Percentiles rank a stretch among this genome's conserved stretches.
Conservation (phyloP, 2,888 invertebrate genomes). For the Bembecia ichneumoniformis region DNA sequence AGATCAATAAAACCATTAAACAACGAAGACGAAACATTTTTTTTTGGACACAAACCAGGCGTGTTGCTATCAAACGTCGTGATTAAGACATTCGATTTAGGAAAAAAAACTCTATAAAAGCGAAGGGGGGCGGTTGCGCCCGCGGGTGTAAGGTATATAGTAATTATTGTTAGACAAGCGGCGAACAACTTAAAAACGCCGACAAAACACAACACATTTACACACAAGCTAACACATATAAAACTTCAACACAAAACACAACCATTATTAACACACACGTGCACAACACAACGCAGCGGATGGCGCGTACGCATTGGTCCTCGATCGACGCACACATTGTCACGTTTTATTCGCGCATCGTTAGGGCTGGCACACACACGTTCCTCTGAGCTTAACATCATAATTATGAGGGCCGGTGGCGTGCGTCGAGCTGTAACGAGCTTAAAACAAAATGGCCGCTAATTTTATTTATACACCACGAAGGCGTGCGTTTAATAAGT, state of each 20-base stretch:
- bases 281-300: constrained; percentile 17
- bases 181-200: constrained; percentile 59
- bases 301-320: constrained; percentile 13
- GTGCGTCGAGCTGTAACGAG: constrained; percentile 69
- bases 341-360: constrained; percentile 37
- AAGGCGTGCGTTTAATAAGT: constrained; percentile 48
- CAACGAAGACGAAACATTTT: constrained; percentile 9
- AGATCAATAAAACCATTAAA: constrained; percentile 16
- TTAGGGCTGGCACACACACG: constrained; percentile 34
- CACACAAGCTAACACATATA: constrained; percentile 7
- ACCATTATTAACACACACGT: constrained; percentile 11
- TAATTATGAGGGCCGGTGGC: constrained; percentile 68
- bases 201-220: constrained; percentile 38
- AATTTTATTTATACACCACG: constrained; percentile 48
- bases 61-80: constrained; percentile 1
- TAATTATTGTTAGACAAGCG: constrained; percentile 66
- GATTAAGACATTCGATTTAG: constrained; percentile 10
- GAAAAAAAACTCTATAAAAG: constrained; percentile 11
- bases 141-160: constrained; percentile 64
- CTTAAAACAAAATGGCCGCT: constrained; percentile 68
- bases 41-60: background rate
- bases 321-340: constrained; percentile 19
- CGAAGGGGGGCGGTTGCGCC: constrained; percentile 27
- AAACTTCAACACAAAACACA: background rate
- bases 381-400: constrained; percentile 37